These are phyloP conservation scores for Cantharis rustica DNA, from an alignment of 2,888 invertebrate genomes.

Conservation along the genomic window DNA sequence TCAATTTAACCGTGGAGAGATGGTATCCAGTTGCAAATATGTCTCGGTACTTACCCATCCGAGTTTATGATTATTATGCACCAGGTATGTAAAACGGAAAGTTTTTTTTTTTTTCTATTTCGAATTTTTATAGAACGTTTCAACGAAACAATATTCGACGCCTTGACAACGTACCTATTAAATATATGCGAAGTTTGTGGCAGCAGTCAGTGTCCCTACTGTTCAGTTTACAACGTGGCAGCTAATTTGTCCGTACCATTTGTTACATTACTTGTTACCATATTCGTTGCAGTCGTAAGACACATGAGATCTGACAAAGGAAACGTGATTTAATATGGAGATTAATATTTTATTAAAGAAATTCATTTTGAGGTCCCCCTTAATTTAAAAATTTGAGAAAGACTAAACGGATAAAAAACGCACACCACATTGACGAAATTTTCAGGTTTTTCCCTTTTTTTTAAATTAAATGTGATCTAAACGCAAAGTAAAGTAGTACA, in stretches of 20 bases:
- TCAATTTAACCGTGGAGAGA: slow-evolving; percentile 90
- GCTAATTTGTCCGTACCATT: slow-evolving; percentile 46
- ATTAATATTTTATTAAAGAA: not conserved
- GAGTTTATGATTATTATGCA: slow-evolving; percentile 94
- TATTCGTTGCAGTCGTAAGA: slow-evolving; percentile 41
- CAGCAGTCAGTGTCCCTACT: slow-evolving; percentile 92
- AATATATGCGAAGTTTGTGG: slow-evolving; percentile 95
- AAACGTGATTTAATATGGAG: slow-evolving; percentile 31
- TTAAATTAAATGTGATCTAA: not conserved
- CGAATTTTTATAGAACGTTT: slow-evolving; percentile 75
- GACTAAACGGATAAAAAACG: not conserved
- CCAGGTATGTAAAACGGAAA: slow-evolving; percentile 71
- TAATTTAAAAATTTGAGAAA: not conserved
- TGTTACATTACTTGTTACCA: slow-evolving; percentile 41
- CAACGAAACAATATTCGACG: slow-evolving; percentile 90
- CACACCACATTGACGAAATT: not conserved
- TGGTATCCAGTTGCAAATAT: slow-evolving; percentile 97
- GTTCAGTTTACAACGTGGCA: slow-evolving; percentile 80
- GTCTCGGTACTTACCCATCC: slow-evolving; percentile 87
- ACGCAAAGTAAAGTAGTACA: slow-evolving; percentile 18
- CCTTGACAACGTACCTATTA: slow-evolving; percentile 81
- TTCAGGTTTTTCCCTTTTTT: not conserved
- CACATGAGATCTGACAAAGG: slow-evolving; percentile 40
- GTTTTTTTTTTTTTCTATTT: slow-evolving; percentile 43
- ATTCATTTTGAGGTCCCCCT: not conserved